Percentiles rank a stretch among this genome's conserved stretches.
phyloP scores from a whole-genome alignment of 2,113 vertebrate species.

The Eubucco bourcierii region DNA sequence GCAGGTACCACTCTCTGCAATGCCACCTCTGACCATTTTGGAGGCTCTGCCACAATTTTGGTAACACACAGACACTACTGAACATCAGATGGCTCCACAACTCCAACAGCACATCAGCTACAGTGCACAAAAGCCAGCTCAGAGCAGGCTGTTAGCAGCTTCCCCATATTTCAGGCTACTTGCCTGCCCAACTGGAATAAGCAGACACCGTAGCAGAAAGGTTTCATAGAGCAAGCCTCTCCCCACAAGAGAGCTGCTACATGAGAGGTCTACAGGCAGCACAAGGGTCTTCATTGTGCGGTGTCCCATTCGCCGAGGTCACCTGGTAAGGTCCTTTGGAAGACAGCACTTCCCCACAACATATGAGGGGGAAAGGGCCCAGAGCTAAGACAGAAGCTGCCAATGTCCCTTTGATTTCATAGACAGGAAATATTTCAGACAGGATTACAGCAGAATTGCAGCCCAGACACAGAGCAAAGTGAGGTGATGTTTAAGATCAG shows the following conservation, averaged over 20 bases:
- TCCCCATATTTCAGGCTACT: not conserved
- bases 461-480: not conserved
- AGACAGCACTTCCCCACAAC: not conserved
- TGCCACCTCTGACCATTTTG: not conserved
- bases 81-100: not conserved
- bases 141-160: not conserved
- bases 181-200: not conserved
- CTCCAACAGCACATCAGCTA: not conserved
- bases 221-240: not conserved
- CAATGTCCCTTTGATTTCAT: not conserved
- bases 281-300: not conserved
- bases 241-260: not conserved
- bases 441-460: not conserved
- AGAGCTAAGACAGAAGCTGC: not conserved
- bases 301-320: not conserved
- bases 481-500: not conserved
- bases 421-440: not conserved
- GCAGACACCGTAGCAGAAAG: not conserved
- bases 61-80: not conserved
- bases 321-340: not conserved
- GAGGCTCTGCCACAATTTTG: not conserved
- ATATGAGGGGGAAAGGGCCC: fast-evolving
- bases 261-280: not conserved
- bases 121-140: not conserved
- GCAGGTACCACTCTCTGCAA: not conserved